Conservation (phyloP, 2,113 vertebrate species). For the Sialia sialis region DNA sequence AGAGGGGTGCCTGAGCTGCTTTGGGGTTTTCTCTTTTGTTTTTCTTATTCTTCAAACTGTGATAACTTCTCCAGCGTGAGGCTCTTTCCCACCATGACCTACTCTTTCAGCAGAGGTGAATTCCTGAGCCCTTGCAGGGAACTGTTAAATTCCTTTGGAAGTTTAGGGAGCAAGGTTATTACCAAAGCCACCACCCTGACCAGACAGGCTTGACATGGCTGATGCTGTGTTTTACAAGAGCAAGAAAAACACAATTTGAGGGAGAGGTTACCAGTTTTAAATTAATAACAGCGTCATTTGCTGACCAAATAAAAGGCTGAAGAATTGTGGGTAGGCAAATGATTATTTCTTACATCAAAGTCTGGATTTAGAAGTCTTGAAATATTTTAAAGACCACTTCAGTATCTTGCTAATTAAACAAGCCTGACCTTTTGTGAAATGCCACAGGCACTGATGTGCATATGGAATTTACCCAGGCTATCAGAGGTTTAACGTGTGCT, state of each 20-base stretch:
- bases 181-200: background rate
- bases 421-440: constrained; percentile 56
- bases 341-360: constrained; percentile 24
- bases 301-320: background rate
- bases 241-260: background rate
- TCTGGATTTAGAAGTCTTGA: constrained; percentile 3
- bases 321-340: background rate
- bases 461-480: constrained; percentile 34
- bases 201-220: background rate
- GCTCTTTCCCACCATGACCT: background rate
- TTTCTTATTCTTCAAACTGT: background rate
- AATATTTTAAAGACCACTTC: constrained; percentile 52
- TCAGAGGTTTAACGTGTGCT: constrained; percentile 27
- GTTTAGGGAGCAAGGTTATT: background rate
- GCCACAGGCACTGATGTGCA: background rate
- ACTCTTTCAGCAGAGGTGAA: background rate
- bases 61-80: background rate
- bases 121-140: background rate
- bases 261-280: background rate
- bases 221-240: background rate
- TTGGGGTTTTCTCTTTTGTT: background rate
- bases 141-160: background rate
- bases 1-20: background rate
- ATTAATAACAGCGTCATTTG: background rate
- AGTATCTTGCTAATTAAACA: constrained; percentile 57